Base-by-base conservation (phyloP, 2,797 vertebrate species). In the Platalea minor region DNA sequence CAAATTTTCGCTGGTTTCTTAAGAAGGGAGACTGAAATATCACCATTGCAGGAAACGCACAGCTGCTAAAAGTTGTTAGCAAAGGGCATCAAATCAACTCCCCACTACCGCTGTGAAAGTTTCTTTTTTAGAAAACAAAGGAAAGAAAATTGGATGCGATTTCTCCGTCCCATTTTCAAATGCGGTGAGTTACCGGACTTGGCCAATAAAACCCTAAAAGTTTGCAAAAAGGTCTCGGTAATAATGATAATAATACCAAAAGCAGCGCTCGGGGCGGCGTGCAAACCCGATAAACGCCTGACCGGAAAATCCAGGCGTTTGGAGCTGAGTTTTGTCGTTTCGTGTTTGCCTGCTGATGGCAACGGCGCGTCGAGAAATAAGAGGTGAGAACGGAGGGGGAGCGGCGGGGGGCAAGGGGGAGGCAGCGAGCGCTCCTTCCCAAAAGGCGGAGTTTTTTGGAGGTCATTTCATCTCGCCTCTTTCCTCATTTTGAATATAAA, bases 371-470 rank as follows among this genome's bases (percentile, higher is more conserved):
- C 86, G 65, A 26, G 59, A 82, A 92, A 53, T 16, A 45, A 83
- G 68, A 51, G 79, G 61, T 26, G 37, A 92, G 94, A 87, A 70
- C 2, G 46, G 88, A 41, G 20, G 64, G 69, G 68, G 68, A 69
- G 45, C 46, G 21, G 77, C 10, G 53, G 33, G 65, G 48, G 75
- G 25, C 63, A 48, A 78, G 43, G 48, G 17, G 51, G 48, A 68
- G 80, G 65, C 57, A 64, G 65, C 50, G 7, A 88, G 45, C 3
- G 12, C n/a, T 12, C 63, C 53, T 94, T 95, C 91, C 53, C 59
- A 82, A 94, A 95, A 95, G 85, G 77, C 75, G 92, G 69, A 95
- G 73, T 46, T 60, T 85, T 77, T 75, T 19, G 28, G 28, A 69
- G 61, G 82, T 85, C 61, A 70, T 96, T 96, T 97, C 79, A 93